Evolutionary conservation across 1,140 invertebrate genomes (phyloP).

Genomic region (Probaryconus sp.): DNA sequence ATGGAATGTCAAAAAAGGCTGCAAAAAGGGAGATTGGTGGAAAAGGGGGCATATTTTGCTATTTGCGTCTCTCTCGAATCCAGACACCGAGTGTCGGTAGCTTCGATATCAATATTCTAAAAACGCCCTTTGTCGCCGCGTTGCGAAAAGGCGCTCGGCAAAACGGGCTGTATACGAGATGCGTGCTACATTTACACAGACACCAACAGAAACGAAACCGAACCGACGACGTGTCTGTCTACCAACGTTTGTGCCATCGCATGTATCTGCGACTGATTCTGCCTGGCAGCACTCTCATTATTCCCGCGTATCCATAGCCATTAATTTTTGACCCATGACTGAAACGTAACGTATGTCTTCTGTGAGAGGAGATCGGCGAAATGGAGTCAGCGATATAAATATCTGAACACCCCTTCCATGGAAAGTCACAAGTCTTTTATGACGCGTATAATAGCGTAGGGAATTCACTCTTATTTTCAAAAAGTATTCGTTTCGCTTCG

Average conservation of each 20-base stretch:
- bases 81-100: conserved; percentile 55
- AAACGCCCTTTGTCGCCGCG: conserved; percentile 75
- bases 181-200: conserved; percentile 58
- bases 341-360: conserved; percentile 63
- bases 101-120: conserved; percentile 78
- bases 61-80: conserved; percentile 45
- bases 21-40: conserved; percentile 54
- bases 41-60: conserved; percentile 54
- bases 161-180: conserved; percentile 56
- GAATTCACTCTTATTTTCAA: conserved; percentile 56
- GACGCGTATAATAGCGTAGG: conserved; percentile 60
- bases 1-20: conserved; percentile 21
- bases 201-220: conserved; percentile 56
- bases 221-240: conserved; percentile 62
- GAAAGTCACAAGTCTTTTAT: conserved; percentile 61
- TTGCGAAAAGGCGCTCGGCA: conserved; percentile 68
- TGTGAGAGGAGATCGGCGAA: conserved; percentile 58
- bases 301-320: conserved; percentile 67
- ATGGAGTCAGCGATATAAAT: conserved; percentile 64
- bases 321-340: conserved; percentile 72
- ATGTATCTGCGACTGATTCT: conserved; percentile 61
- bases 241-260: conserved; percentile 56
- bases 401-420: conserved; percentile 56
- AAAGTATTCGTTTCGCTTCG: conserved; percentile 50
- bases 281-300: conserved; percentile 69